Base-by-base conservation (phyloP, 2,888 invertebrate species). In the Nemurella pictetii region DNA sequence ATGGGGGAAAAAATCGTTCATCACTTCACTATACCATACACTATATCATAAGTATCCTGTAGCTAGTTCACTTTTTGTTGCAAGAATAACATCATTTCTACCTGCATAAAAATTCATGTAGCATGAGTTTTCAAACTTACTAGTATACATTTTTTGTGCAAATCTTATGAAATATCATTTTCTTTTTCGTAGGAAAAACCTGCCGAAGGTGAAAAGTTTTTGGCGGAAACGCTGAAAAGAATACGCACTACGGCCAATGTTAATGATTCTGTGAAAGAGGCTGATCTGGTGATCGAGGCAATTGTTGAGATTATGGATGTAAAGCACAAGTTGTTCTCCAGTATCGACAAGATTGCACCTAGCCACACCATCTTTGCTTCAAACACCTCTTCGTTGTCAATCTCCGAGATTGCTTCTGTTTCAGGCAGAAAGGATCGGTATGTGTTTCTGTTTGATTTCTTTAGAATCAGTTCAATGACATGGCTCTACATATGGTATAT, bases 331-430 rank as follows among this genome's bases (percentile, higher is more conserved):
- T 90, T 97, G 0, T 97, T 97, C 89, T 92, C 93, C 85, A 91
- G 92, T 86, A 91, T 97, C 73, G 96, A 97, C 91, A 91, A 90
- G 85, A 91, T 92, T 25, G 94, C 95, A 0, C 95, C 95, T 0
- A 89, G 91, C 0, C 94, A 95, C 88, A 94, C 97, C 0, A 95
- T 98, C 86, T 95, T 98, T 90, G 95, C 96, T 0, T 96, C 96
- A 32, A 98, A 98, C 90, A 98, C 98, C 0, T 97, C 97, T 3
- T 97, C 97, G 0, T 92, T 98, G 26, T 94, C 96, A 15, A 95
- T 98, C 87, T 92, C 92, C 86, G 97, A 97, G 88, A 97, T 98
- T 88, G 94, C 95, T 0, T 92, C 93, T 9, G 93, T 94, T 3
- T 94, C 96, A 0, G 93, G 94, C 85, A 92, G 96, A 88, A 93